Percentiles rank a stretch among this genome's conserved stretches.
These are phyloP conservation scores for Echinarachnius parma DNA, from an alignment of 53 echinoderm and acorn worm species.

Conservation along the genomic window DNA sequence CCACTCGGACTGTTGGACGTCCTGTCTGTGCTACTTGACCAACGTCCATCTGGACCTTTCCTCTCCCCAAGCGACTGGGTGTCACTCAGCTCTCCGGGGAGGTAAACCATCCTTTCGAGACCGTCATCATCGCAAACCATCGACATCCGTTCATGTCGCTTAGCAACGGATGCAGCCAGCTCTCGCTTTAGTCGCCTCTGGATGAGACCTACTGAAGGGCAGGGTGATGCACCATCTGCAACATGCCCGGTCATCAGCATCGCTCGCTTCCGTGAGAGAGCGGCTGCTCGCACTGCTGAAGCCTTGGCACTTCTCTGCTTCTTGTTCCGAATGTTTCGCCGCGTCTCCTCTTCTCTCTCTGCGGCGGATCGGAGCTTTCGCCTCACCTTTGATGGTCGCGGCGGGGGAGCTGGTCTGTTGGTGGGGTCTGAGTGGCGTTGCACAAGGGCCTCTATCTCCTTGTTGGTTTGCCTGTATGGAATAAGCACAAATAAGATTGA, in stretches of 20 bases:
- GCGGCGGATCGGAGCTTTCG: conserved; percentile 8
- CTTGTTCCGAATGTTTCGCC: conserved; percentile 23
- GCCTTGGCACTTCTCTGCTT: conserved; percentile 11
- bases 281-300: conserved; percentile 15
- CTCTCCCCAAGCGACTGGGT: conserved; percentile 16
- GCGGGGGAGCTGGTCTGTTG: conserved; percentile 24
- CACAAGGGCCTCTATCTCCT: conserved; percentile 45
- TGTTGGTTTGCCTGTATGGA: conserved; percentile 31
- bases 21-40: conserved; percentile 33
- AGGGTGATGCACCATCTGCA: neutral
- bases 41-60: conserved; percentile 34
- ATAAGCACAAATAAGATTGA: too few relatives aligned
- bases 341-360: conserved; percentile 29
- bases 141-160: conserved; percentile 47
- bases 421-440: conserved; percentile 37
- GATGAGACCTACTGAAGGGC: conserved; percentile 1
- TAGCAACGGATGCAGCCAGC: conserved; percentile 61
- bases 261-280: conserved; percentile 21
- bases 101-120: neutral
- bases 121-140: conserved; percentile 27
- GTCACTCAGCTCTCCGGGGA: conserved; percentile 1
- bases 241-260: conserved; percentile 1
- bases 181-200: conserved; percentile 58
- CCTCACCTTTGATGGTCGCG: conserved; percentile 19
- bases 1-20: conserved; percentile 1